Base-by-base conservation (phyloP, 1,140 invertebrate species). In the Nilaparvata lugens region DNA sequence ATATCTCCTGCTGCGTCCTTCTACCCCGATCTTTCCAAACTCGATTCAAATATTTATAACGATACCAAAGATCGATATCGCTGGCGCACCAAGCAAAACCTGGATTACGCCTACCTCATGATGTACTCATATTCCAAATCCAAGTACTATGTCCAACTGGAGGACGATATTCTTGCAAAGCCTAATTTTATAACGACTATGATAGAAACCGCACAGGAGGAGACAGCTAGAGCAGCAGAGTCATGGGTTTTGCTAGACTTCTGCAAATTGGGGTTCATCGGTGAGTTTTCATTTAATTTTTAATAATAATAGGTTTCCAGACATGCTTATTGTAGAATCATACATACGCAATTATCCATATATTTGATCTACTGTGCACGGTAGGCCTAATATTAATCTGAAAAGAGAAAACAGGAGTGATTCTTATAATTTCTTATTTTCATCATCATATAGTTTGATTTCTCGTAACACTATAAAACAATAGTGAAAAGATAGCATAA, bases 61-160 rank as follows among this genome's bases (percentile, higher is more conserved):
- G 95, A 97, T 75, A 83, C 91, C 3, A 77, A 83, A 60, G 92
- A 96, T 69, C 79, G 95, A 24, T 91, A 96, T 0, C 81, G 87
- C 65, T 98, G 95, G 95, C 78, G 95, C 52, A 94, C 93, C 1
- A 98, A 98, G 71, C 95, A 98, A 74, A 97, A 97, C 74, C 77
- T 96, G 48, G 95, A 98, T 72, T 95, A 91, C 74, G 88, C 93
- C 5, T 98, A 93, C 73, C 77, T 98, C 0, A 98, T 98, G 95
- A 88, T 95, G 63, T 97, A 97, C 72, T 88, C 88, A 9, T 89
- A 93, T 67, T 81, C 82, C 0, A 86, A 85, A 70, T 87, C 84
- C 56, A 87, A 82, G 0, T 91, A 88, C 71, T 90, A 90, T 66
- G 79, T 91, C 16, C 91, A 97, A 81, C 76, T 98, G 9, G 95